Base-by-base conservation (phyloP, 2,888 invertebrate genomes). In the Diarsia mendica region DNA sequence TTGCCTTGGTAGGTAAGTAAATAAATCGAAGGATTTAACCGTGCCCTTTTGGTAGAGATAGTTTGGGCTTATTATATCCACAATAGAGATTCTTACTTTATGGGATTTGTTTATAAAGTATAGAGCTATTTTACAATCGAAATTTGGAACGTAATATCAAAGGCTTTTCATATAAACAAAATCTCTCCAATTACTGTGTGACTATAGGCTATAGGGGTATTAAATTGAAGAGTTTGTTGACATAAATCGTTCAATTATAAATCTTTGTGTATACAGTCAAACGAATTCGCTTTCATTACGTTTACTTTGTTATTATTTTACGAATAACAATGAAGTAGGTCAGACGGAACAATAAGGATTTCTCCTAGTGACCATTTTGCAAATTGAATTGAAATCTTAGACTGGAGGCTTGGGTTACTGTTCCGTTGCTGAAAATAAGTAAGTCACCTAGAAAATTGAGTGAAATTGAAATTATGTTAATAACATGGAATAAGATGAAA, bases 371-470 rank as follows among this genome's bases (percentile, higher is more conserved):
- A 65, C 53, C 73, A 79, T 82, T 72, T 82, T 46, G 44, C 64
- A 76, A 84, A 82, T 85, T 73, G 65, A 82, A 85, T 82, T 82
- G 74, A 74, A 85, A 82, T 83, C 66, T 69, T 63, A 81, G 55
- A n/a, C 53, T 33, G 46, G 20, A 61, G 44, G 51, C 53, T 65
- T 39, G 53, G 48, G 53, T 48, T 61, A 58, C 28, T 46, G 28
- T 44, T 64, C 28, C n/a, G 39, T 72, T 18, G 68, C 33, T 63
- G 55, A 58, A 67, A 13, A 74, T 55, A 61, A 75, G 67, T 67
- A 53, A 72, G n/a, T 71, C 58, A 1, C 10, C 61, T 67, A 67
- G 63, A 72, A 73, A 83, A 68, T 72, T 70, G 11, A 53, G 33
- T 33, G n/a, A 74, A 33, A 48, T 15, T n/a, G 8, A 63, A 63